A percentile compares a stretch with the other conserved stretches of the same genome.
Conservation (phyloP, 2,113 vertebrate genomes). For the Chrysemys picta region DNA sequence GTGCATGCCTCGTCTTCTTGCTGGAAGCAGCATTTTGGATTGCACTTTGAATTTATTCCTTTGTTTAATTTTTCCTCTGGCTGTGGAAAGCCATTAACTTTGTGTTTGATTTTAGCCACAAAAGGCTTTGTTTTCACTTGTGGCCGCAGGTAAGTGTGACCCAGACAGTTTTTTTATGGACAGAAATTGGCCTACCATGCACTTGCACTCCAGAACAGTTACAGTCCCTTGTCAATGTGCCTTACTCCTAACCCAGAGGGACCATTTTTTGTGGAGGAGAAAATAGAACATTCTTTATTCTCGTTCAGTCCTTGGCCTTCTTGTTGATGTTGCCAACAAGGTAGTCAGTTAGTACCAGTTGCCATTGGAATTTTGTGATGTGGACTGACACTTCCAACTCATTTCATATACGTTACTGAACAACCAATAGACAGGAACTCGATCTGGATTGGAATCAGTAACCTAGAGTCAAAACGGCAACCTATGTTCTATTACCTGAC, state of each 20-base stretch:
- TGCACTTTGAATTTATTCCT: constrained; percentile 1
- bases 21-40: fast-evolving
- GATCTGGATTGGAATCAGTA: not conserved
- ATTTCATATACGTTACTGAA: not conserved
- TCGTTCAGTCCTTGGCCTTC: not conserved
- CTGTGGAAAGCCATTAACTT: constrained; percentile 18
- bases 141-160: constrained; percentile 49
- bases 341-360: not conserved
- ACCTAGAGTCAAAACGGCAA: not conserved
- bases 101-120: constrained; percentile 41
- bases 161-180: constrained; percentile 4
- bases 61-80: not conserved
- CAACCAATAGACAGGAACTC: not conserved
- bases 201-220: not conserved
- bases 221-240: fast-evolving
- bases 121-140: constrained; percentile 55
- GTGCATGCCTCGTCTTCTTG: not conserved
- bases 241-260: not conserved
- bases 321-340: not conserved
- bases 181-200: not conserved
- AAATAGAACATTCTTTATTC: fast-evolving
- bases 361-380: not conserved
- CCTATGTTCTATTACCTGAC: not conserved
- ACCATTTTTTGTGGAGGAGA: not conserved
- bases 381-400: not conserved